Evolutionary conservation across 2,113 vertebrate genomes (phyloP).

Genomic region (Bettongia penicillata): DNA sequence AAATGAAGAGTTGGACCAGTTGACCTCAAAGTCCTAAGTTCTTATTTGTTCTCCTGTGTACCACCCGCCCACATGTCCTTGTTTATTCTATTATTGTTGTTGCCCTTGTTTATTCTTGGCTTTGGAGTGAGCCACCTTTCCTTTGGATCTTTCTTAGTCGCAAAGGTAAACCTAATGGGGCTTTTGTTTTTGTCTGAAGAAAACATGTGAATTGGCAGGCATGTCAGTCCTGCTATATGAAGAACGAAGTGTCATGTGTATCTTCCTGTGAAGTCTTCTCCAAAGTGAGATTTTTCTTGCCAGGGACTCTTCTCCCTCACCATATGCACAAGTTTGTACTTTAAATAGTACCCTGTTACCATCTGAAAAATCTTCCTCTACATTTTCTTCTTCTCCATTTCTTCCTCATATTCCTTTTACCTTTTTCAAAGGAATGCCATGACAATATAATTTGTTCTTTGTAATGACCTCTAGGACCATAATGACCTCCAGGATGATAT

Average conservation of each 20-base stretch:
- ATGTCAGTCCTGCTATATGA: background rate
- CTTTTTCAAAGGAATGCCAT: conserved; percentile 23
- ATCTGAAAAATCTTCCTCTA: background rate
- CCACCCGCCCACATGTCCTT: background rate
- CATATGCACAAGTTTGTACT: background rate
- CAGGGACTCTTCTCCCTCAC: background rate
- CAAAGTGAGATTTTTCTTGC: conserved; percentile 22
- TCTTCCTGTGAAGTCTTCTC: background rate
- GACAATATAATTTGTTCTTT: background rate
- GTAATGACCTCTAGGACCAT: background rate
- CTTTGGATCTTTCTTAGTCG: conserved; percentile 11
- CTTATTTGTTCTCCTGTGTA: background rate
- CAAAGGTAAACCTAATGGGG: background rate
- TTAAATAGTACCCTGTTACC: background rate
- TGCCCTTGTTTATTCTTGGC: background rate
- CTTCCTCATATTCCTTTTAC: background rate
- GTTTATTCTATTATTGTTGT: background rate
- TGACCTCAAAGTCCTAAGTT: background rate
- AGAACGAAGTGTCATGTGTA: background rate
- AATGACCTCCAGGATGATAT: background rate
- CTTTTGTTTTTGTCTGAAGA: background rate
- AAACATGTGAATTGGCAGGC: background rate
- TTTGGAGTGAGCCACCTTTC: conserved; percentile 6
- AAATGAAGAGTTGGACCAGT: background rate
- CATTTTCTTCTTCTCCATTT: conserved; percentile 8